These are phyloP conservation scores for Characodon lateralis DNA, from an alignment of 2,797 vertebrate genomes.

Conservation along the genomic window DNA sequence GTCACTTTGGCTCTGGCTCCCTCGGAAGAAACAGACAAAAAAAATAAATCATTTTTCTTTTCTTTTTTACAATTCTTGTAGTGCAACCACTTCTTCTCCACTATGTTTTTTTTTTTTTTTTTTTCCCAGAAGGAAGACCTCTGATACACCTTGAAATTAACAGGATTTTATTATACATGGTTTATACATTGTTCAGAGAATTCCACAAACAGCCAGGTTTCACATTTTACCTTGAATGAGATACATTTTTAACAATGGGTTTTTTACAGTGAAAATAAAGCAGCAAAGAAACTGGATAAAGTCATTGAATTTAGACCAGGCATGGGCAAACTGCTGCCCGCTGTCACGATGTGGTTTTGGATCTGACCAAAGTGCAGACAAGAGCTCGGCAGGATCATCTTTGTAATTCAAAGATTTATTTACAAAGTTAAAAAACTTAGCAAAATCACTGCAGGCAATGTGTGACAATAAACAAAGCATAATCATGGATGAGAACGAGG, in stretches of 20 bases:
- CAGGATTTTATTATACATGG: conserved; percentile 16
- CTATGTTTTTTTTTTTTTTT: background rate
- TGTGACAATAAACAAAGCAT: no score
- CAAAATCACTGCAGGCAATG: no score
- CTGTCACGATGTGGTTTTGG: no score
- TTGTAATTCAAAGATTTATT: no score
- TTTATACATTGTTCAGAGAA: conserved; percentile 21
- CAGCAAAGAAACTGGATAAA: no score
- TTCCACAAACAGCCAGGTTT: conserved; percentile 15
- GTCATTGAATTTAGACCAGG: no score
- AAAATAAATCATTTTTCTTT: conserved; percentile 16
- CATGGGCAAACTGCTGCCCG: no score
- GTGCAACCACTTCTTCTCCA: conserved; percentile 21
- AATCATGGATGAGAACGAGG: no score
- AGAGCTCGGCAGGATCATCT: no score
- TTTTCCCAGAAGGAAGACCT: conserved; percentile 40
- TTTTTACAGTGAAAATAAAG: no score
- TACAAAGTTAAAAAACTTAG: no score
- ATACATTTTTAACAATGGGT: background rate
- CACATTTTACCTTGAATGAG: conserved; percentile 27
- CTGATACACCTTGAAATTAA: conserved; percentile 18
- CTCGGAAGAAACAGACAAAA: conserved; percentile 4
- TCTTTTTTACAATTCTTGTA: conserved; percentile 23
- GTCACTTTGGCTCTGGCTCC: conserved; percentile 15
- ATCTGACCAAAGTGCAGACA: no score